These are phyloP conservation scores for Edolisoma coerulescens DNA, from an alignment of 2,113 vertebrate genomes.

Conservation along the genomic window DNA sequence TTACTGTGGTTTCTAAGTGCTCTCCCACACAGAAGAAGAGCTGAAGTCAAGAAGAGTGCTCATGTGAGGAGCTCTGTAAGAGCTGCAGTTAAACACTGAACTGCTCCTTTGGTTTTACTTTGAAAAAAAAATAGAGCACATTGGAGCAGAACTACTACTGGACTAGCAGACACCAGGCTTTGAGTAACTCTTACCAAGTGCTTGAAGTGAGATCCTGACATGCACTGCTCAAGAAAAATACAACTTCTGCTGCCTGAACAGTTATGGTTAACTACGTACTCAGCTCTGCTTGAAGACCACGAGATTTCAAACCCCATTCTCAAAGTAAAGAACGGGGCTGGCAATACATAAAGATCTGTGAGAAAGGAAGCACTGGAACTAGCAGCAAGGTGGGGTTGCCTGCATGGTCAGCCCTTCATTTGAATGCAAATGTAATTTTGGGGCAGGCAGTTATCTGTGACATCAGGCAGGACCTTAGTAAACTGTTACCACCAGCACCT, in stretches of 20 bases:
- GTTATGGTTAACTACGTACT: not conserved
- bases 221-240: not conserved
- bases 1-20: not conserved
- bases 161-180: not conserved
- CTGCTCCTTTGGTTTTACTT: not conserved
- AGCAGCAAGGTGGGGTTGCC: conserved; percentile 76
- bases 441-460: conserved; percentile 82
- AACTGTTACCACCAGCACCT: conserved; percentile 81
- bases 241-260: not conserved
- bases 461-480: conserved; percentile 82
- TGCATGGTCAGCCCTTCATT: conserved; percentile 78
- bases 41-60: conserved; percentile 17
- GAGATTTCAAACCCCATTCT: not conserved
- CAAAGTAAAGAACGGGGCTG: not conserved
- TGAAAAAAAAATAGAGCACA: not conserved
- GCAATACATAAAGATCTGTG: conserved; percentile 3
- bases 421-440: conserved; percentile 86
- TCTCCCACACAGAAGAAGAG: conserved; percentile 23
- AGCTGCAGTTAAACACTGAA: not conserved
- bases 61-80: not conserved
- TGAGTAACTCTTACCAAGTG: not conserved
- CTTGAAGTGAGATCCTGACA: not conserved
- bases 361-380: conserved; percentile 74
- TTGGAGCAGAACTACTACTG: not conserved
- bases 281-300: not conserved